Conservation (phyloP, 2,797 vertebrate genomes). For the Toxotes lorentzi region DNA sequence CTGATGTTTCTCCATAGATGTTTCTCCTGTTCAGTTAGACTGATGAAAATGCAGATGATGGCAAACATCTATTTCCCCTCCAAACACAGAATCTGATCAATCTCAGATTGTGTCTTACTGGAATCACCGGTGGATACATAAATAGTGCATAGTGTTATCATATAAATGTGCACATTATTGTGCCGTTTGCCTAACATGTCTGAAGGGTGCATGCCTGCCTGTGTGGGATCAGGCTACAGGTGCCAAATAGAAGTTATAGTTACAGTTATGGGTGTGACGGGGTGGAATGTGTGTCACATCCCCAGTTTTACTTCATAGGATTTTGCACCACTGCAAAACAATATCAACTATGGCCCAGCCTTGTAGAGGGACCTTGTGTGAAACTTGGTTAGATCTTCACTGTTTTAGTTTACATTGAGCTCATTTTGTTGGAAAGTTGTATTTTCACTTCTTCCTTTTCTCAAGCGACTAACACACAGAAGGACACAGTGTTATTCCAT, state of each 20-base stretch:
- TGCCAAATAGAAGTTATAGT: constrained; percentile 17
- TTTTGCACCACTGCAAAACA: neutral
- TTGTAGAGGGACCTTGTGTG: neutral
- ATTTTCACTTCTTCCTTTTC: neutral
- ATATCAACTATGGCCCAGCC: too few relatives aligned
- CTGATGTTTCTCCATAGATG: constrained; percentile 22
- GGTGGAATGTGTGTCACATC: neutral
- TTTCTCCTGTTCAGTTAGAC: constrained; percentile 18
- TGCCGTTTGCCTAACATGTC: neutral
- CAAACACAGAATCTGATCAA: neutral
- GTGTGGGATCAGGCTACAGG: neutral
- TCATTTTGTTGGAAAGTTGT: neutral
- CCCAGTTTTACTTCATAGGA: neutral
- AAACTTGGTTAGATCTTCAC: neutral
- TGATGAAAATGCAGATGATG: neutral
- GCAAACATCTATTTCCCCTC: neutral
- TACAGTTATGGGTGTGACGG: neutral
- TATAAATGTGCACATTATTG: neutral
- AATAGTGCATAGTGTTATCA: neutral
- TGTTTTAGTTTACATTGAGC: neutral
- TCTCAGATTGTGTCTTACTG: neutral
- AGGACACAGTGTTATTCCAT: neutral
- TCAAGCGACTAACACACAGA: neutral
- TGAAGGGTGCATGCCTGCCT: neutral
- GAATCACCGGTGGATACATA: neutral